Evolutionary conservation across 2,888 invertebrate genomes (phyloP).

Genomic region (Andrena bucephala): DNA sequence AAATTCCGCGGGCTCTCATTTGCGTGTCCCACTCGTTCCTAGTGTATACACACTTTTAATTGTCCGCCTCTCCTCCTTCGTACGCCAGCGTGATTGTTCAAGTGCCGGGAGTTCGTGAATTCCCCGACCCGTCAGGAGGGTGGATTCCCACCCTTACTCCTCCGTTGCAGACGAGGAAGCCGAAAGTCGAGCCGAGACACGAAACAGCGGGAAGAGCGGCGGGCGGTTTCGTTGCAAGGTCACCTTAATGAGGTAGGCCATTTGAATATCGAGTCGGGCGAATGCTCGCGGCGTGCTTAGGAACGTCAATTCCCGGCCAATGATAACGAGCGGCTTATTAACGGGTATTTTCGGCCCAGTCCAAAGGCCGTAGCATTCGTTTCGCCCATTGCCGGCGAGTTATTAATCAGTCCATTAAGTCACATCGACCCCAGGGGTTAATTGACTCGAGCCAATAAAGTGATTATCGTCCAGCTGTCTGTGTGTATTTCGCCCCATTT

Average conservation of each 20-base stretch:
- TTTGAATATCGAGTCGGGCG: constrained; percentile 8
- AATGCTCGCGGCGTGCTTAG: background rate
- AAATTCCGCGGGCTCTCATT: constrained; percentile 26
- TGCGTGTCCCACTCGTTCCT: background rate
- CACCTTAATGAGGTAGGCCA: background rate
- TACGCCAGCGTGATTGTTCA: constrained; percentile 1
- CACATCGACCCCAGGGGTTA: constrained; percentile 8
- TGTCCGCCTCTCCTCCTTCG: background rate
- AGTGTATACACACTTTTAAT: constrained; percentile 17
- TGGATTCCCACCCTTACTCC: background rate
- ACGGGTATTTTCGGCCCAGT: background rate
- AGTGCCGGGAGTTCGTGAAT: background rate
- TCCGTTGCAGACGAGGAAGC: background rate
- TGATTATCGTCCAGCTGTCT: constrained; percentile 11
- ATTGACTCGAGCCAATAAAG: constrained; percentile 19
- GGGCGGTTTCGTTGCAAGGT: background rate
- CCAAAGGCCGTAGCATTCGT: background rate
- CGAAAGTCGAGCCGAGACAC: background rate
- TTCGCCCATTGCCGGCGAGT: background rate
- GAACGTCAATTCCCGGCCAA: background rate
- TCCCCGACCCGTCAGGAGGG: background rate
- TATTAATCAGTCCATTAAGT: constrained; percentile 42
- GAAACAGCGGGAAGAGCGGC: background rate
- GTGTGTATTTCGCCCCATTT: background rate
- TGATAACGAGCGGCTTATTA: constrained; percentile 21